A percentile compares a stretch with the other conserved stretches of the same genome.
Evolutionary conservation across 2,888 invertebrate genomes (phyloP).

Genomic region (Amorpha juglandis): DNA sequence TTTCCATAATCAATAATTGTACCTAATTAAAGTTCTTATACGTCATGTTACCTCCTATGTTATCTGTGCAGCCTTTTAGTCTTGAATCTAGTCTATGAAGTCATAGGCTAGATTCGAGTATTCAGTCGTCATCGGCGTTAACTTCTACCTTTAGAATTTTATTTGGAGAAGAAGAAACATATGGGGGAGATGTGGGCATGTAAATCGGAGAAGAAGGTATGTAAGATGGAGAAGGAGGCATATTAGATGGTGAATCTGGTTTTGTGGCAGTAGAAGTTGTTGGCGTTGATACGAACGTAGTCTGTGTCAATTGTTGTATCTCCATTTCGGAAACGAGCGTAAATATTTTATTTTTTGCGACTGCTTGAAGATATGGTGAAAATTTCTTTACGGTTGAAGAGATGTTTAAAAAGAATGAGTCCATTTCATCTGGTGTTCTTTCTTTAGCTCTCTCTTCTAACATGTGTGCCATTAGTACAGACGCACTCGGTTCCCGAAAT

Average conservation of each 20-base stretch:
- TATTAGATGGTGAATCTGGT: neutral
- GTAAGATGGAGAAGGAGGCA: neutral
- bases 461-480: neutral
- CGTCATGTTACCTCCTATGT: too few relatives aligned
- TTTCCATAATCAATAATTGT: too few relatives aligned
- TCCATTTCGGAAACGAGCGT: slow-evolving; percentile 24
- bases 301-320: slow-evolving; percentile 3
- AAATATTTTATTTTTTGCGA: slow-evolving; percentile 28
- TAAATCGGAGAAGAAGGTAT: neutral
- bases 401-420: slow-evolving; percentile 30
- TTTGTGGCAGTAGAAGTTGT: neutral
- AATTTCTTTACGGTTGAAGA: slow-evolving; percentile 30
- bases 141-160: too few relatives aligned
- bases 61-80: too few relatives aligned
- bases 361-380: slow-evolving; percentile 27
- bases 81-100: too few relatives aligned
- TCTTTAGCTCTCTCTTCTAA: neutral
- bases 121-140: too few relatives aligned
- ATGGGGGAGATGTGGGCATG: too few relatives aligned
- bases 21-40: too few relatives aligned
- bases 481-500: neutral
- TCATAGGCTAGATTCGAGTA: too few relatives aligned
- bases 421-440: slow-evolving; percentile 19
- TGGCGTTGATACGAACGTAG: neutral
- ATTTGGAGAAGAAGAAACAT: too few relatives aligned